Evolutionary conservation across 2,113 vertebrate genomes (phyloP).

Genomic region (Ahaetulla prasina): DNA sequence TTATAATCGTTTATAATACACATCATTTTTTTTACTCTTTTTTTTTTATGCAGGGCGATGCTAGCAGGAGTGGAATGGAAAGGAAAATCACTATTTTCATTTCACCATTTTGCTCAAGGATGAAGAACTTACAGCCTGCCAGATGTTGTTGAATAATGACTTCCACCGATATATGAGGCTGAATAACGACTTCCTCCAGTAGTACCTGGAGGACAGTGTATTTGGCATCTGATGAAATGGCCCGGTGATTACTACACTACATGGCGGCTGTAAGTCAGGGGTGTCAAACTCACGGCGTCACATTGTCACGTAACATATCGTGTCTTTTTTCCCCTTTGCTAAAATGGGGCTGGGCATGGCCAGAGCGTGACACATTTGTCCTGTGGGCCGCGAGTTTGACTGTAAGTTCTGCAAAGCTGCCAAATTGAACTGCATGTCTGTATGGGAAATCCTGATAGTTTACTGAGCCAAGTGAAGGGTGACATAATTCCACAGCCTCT

Average conservation of each 20-base stretch:
- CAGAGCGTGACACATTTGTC: no score
- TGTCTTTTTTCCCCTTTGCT: no score
- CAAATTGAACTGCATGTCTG: no score
- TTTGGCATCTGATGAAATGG: background rate
- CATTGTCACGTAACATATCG: no score
- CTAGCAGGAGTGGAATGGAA: background rate
- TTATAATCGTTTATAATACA: background rate
- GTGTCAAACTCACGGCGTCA: no score
- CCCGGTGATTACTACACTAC: background rate
- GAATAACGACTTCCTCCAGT: background rate
- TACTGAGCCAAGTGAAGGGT: background rate
- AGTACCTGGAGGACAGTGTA: background rate
- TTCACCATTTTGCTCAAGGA: background rate
- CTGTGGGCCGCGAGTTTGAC: no score
- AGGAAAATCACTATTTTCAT: background rate
- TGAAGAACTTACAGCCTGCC: background rate
- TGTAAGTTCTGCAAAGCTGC: background rate
- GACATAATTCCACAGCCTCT: background rate
- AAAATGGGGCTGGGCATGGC: no score
- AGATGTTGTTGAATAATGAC: background rate
- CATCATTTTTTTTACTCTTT: background rate
- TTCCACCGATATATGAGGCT: background rate
- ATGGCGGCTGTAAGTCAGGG: background rate
- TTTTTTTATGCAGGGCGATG: background rate
- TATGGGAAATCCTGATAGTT: background rate